Evolutionary conservation across 2,113 vertebrate genomes (phyloP).

Genomic region (Hippopotamus amphibius): DNA sequence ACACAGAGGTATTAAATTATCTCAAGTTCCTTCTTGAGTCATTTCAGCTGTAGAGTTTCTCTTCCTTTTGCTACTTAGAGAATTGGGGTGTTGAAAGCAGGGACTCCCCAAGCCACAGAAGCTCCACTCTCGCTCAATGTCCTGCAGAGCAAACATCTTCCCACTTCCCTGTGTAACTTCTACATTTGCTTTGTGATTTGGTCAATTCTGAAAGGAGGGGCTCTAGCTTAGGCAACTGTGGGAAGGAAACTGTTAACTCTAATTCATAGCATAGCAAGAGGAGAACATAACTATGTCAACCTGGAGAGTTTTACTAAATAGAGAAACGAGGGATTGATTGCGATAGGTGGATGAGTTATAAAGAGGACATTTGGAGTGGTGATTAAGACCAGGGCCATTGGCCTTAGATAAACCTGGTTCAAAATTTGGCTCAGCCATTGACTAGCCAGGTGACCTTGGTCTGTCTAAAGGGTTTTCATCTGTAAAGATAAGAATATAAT

Average conservation of each 20-base stretch:
- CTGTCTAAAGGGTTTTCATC: background rate
- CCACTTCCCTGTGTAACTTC: background rate
- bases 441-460: background rate
- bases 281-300: background rate
- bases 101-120: background rate
- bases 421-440: background rate
- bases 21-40: conserved; percentile 49
- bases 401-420: background rate
- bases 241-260: background rate
- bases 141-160: background rate
- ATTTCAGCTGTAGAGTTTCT: conserved; percentile 46
- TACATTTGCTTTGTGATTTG: background rate
- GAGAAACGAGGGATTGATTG: background rate
- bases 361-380: background rate
- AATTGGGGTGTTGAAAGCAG: background rate
- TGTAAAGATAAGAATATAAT: background rate
- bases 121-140: background rate
- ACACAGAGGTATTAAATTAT: background rate
- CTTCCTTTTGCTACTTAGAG: conserved; percentile 39
- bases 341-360: background rate
- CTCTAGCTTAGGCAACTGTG: background rate
- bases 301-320: background rate
- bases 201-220: background rate
- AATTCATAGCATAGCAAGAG: background rate
- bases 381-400: background rate